Evolutionary conservation across 2,113 vertebrate species (phyloP).

Genomic region (Tretioscincus oriximinensis): DNA sequence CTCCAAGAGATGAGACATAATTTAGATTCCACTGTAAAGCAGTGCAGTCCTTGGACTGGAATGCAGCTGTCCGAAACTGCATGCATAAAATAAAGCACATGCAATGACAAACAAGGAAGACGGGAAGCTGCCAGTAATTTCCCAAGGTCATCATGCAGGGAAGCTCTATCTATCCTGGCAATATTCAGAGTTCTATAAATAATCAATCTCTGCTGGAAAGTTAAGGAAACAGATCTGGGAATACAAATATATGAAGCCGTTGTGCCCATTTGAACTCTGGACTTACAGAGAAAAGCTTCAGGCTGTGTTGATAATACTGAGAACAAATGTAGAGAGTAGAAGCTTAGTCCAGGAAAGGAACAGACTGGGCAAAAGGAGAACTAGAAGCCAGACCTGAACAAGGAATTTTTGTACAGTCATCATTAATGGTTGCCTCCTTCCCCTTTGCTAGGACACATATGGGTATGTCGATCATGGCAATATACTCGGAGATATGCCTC

Average conservation of each 20-base stretch:
- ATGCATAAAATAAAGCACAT: background rate
- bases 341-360: background rate
- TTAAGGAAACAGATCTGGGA: background rate
- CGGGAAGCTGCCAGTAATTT: background rate
- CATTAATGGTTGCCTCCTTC: slow-evolving; percentile 58
- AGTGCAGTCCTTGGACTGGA: background rate
- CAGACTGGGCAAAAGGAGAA: background rate
- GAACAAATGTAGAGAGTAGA: slow-evolving; percentile 39
- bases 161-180: background rate
- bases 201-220: background rate
- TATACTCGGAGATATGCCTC: slow-evolving; percentile 51
- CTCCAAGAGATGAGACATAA: background rate
- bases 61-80: background rate
- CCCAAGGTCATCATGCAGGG: background rate
- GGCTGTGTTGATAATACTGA: slow-evolving; percentile 33
- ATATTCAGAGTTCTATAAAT: background rate
- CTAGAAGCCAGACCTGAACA: slow-evolving; percentile 36
- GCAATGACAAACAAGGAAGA: background rate
- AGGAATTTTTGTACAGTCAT: slow-evolving; percentile 49
- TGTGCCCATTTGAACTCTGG: slow-evolving; percentile 12
- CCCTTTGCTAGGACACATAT: slow-evolving; percentile 55
- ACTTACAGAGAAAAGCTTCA: slow-evolving; percentile 15
- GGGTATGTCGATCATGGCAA: slow-evolving; percentile 74
- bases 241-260: background rate
- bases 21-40: background rate